These are phyloP conservation scores for Numenius arquata DNA, from an alignment of 2,113 vertebrate genomes.

Conservation along the genomic window DNA sequence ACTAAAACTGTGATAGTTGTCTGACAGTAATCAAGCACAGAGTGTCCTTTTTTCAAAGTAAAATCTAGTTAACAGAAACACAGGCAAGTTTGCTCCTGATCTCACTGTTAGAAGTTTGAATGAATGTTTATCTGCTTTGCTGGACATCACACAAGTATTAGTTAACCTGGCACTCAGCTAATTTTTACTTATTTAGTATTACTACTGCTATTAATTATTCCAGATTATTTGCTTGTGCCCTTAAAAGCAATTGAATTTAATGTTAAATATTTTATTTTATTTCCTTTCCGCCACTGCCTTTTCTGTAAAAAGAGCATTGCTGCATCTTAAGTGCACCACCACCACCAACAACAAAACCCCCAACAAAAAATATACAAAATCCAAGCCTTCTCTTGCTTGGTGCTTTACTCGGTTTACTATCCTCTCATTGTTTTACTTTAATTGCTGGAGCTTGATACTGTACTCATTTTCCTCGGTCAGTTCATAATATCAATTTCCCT, in stretches of 20 bases:
- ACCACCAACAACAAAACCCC: fast-evolving
- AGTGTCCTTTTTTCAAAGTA: conserved; percentile 24
- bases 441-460: conserved; percentile 13
- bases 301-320: neutral
- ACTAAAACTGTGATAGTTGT: conserved; percentile 27
- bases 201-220: neutral
- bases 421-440: conserved; percentile 42
- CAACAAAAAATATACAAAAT: neutral
- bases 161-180: neutral
- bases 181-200: neutral
- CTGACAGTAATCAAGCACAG: conserved; percentile 45
- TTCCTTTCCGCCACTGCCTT: neutral
- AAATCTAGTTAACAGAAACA: conserved; percentile 37
- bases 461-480: conserved; percentile 58
- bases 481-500: conserved; percentile 62
- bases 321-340: neutral
- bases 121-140: neutral
- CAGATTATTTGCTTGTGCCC: neutral
- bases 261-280: neutral
- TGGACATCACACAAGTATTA: neutral
- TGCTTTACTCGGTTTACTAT: neutral
- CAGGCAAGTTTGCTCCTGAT: neutral
- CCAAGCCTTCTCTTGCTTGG: neutral
- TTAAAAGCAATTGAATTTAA: neutral
- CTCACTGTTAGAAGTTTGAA: neutral